These are phyloP conservation scores for Leptinotarsa undecemlineata DNA, from an alignment of 1,140 invertebrate genomes.

Conservation along the genomic window DNA sequence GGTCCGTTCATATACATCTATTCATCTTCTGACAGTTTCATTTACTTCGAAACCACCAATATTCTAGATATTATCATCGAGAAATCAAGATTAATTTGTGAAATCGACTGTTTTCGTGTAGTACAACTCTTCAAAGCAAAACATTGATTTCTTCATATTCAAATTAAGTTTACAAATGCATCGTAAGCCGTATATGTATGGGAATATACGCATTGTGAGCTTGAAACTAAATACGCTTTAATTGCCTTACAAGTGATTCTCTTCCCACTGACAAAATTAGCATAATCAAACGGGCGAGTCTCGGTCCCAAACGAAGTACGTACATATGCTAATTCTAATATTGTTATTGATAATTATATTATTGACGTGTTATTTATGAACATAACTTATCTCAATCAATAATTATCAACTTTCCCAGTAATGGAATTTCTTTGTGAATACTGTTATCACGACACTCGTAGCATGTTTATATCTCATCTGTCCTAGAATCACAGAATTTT, in stretches of 20 bases:
- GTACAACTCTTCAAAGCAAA: too few relatives aligned
- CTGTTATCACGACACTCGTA: not conserved
- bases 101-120: too few relatives aligned
- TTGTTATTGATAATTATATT: not conserved
- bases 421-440: not conserved
- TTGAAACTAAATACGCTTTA: conserved; percentile 6
- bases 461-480: too few relatives aligned
- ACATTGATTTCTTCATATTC: too few relatives aligned
- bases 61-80: too few relatives aligned
- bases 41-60: too few relatives aligned
- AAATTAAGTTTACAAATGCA: too few relatives aligned
- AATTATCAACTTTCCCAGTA: conserved; percentile 6
- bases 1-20: too few relatives aligned
- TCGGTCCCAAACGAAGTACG: not conserved
- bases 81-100: too few relatives aligned
- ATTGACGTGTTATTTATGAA: not conserved
- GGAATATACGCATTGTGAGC: conserved; percentile 1
- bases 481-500: too few relatives aligned
- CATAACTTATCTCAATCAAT: conserved; percentile 3
- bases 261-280: not conserved
- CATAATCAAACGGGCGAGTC: conserved; percentile 1
- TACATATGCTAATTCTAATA: conserved; percentile 4
- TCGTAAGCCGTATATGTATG: not conserved
- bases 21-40: too few relatives aligned
- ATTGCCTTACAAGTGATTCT: conserved; percentile 8